Conservation (phyloP, 2,113 vertebrate genomes). For the Micromys minutus region DNA sequence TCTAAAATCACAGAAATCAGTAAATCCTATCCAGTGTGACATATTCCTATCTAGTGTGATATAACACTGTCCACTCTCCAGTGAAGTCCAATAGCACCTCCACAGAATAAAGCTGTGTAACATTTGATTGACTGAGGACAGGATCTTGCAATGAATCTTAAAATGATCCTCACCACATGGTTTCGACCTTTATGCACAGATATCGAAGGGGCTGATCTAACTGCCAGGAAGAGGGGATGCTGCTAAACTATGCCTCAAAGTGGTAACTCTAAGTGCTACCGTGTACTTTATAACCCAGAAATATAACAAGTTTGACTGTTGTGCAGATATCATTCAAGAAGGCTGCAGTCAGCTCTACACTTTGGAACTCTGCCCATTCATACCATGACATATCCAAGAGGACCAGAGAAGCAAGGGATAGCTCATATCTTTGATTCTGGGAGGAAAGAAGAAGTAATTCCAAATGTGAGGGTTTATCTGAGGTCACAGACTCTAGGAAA, state of each 20-base stretch:
- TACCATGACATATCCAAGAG: background rate
- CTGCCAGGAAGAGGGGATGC: accelerated
- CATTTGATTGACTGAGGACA: background rate
- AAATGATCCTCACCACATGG: background rate
- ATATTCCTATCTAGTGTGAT: background rate
- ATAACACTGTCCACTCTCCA: background rate
- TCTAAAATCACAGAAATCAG: background rate
- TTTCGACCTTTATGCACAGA: background rate
- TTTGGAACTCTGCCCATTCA: background rate
- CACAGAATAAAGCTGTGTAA: background rate
- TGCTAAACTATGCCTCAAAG: background rate
- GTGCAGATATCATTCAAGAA: background rate
- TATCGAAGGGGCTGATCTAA: background rate
- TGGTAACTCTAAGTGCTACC: background rate
- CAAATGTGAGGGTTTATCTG: background rate
- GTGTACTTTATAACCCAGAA: background rate
- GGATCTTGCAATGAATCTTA: background rate
- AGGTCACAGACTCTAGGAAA: background rate
- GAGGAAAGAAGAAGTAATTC: background rate
- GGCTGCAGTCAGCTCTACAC: background rate
- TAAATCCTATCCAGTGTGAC: background rate
- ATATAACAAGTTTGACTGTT: background rate
- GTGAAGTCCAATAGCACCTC: background rate
- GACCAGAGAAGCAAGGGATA: background rate
- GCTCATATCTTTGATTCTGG: background rate